Evolutionary conservation across 2,888 invertebrate genomes (phyloP).

Genomic region (Lagria hirta): DNA sequence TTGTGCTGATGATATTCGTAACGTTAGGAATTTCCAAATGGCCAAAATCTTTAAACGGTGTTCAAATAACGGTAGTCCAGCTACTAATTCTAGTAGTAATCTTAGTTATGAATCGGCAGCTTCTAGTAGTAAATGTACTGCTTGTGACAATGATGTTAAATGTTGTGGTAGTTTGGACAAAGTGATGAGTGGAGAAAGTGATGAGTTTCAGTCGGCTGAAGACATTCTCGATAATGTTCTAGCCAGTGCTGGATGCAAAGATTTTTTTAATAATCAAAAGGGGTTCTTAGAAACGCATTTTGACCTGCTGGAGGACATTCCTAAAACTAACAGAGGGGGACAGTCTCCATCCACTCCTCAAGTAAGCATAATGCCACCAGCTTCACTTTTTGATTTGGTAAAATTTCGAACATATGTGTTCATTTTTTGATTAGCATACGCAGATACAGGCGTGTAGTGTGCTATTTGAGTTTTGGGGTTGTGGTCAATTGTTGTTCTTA

Average conservation of each 20-base stretch:
- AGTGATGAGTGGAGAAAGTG: conserved; percentile 39
- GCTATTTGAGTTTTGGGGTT: no score
- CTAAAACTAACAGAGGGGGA: conserved; percentile 3
- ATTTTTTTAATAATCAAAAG: conserved; percentile 49
- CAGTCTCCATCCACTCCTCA: conserved; percentile 18
- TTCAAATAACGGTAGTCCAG: conserved; percentile 38
- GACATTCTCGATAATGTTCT: conserved; percentile 55
- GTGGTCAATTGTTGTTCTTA: no score
- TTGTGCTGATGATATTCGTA: conserved; percentile 67
- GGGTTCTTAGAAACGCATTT: conserved; percentile 51
- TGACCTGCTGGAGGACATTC: conserved; percentile 40
- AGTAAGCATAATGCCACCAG: conserved; percentile 11
- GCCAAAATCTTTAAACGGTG: conserved; percentile 44
- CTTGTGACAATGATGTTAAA: conserved; percentile 2
- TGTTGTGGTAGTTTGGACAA: conserved; percentile 10
- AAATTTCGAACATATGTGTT: no score
- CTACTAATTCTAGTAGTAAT: conserved; percentile 52
- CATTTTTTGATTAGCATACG: no score
- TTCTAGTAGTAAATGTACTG: conserved; percentile 42
- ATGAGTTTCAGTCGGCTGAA: conserved; percentile 60
- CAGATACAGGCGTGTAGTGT: no score
- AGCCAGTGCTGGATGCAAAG: conserved; percentile 50
- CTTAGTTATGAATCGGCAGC: conserved; percentile 59
- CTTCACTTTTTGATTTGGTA: no score
- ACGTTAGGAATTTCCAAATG: conserved; percentile 59